phyloP scores from a whole-genome alignment of 2,888 invertebrate genomes.

The Spisula solida region DNA sequence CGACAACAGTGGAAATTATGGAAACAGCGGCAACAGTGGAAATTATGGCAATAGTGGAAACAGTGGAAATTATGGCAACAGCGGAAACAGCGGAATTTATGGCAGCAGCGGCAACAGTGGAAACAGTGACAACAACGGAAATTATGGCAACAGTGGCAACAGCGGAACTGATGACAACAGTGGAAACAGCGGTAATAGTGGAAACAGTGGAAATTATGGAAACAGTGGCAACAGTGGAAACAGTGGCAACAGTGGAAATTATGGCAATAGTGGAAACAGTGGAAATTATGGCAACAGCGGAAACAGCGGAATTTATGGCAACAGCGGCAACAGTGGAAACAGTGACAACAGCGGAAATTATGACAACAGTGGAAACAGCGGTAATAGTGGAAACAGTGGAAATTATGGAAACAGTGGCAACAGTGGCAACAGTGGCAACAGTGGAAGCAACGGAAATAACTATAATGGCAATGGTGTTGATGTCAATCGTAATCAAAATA shows the following conservation, averaged over 20 bases:
- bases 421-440: neutral
- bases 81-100: no score
- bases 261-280: no score
- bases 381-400: neutral
- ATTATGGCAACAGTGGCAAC: no score
- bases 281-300: neutral
- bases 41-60: no score
- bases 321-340: neutral
- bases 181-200: no score
- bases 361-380: slow-evolving; percentile 4
- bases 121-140: no score
- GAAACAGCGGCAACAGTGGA: neutral
- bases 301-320: neutral
- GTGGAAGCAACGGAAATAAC: neutral
- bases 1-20: neutral
- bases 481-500: neutral
- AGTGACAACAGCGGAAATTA: neutral
- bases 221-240: no score
- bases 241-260: no score
- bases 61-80: no score
- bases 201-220: no score
- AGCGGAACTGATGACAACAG: no score
- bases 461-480: neutral
- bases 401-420: neutral
- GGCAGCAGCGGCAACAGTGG: no score